Evolutionary conservation across 2,888 invertebrate species (phyloP).

Genomic region (Nemotelus pantherinus): DNA sequence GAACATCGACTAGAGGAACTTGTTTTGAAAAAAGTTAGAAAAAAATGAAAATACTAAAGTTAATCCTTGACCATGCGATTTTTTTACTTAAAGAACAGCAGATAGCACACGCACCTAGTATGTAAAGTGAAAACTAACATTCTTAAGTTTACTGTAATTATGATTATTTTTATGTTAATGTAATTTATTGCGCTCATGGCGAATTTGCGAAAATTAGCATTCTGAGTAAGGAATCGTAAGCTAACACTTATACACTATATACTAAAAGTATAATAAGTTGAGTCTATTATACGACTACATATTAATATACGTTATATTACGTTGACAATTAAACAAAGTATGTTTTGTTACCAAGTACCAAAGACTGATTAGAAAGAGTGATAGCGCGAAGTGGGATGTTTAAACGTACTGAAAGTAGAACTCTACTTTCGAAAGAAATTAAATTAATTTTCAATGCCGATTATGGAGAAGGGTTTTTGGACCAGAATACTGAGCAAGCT

Average conservation of each 20-base stretch:
- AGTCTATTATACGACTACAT: constrained; percentile 29
- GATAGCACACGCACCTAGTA: constrained; percentile 7
- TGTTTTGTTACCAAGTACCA: constrained; percentile 53
- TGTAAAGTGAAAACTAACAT: constrained; percentile 28
- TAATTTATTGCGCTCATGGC: constrained; percentile 36
- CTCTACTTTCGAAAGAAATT: constrained; percentile 7
- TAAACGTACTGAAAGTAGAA: constrained; percentile 6
- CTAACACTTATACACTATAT: constrained; percentile 7
- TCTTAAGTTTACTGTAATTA: constrained; percentile 28
- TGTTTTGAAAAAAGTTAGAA: no score
- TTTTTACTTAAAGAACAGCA: not conserved
- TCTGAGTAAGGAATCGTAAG: constrained; percentile 1
- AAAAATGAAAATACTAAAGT: no score
- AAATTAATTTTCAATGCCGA: not conserved
- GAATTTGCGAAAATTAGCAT: not conserved
- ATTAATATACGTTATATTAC: constrained; percentile 12
- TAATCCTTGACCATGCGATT: no score
- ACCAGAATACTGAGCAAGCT: not conserved
- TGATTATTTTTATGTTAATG: constrained; percentile 20
- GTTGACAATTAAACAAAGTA: constrained; percentile 40
- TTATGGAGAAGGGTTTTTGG: constrained; percentile 21
- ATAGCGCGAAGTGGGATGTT: constrained; percentile 17
- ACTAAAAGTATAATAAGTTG: constrained; percentile 39
- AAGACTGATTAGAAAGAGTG: constrained; percentile 52
- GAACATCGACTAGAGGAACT: no score